These are phyloP conservation scores for Sycophila sp. DNA, from an alignment of 1,140 invertebrate genomes.

Conservation along the genomic window DNA sequence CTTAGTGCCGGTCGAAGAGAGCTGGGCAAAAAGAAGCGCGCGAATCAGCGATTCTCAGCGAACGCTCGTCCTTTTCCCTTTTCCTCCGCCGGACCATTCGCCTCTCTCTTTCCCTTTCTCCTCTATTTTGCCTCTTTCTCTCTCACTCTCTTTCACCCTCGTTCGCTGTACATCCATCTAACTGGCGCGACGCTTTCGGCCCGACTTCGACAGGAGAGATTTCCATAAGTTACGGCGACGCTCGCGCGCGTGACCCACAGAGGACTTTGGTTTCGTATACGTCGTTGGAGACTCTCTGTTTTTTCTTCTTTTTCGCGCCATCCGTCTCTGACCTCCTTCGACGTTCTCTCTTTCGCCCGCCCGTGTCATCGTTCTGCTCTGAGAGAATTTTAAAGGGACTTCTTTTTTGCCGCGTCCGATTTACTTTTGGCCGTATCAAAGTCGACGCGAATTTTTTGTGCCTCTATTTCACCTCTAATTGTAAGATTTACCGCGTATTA, in stretches of 20 bases:
- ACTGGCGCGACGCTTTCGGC: not conserved
- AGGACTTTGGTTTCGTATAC: not conserved
- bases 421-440: too few species aligned
- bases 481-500: not conserved
- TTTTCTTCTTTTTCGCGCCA: not conserved
- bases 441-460: too few species aligned
- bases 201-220: conserved; percentile 11
- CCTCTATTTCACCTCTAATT: not conserved
- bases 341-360: not conserved
- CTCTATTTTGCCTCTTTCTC: too few species aligned
- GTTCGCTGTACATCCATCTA: not conserved
- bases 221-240: conserved; percentile 16
- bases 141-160: not conserved
- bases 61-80: not conserved
- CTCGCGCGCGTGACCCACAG: too few species aligned
- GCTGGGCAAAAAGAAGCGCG: not conserved
- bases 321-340: too few species aligned
- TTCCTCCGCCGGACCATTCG: not conserved
- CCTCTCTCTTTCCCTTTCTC: not conserved
- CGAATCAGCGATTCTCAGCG: conserved; percentile 7
- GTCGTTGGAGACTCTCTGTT: too few species aligned
- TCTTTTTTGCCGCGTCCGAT: not conserved
- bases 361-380: not conserved
- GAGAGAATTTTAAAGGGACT: not conserved
- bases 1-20: conserved; percentile 9